Evolutionary conservation across 2,797 vertebrate genomes (phyloP).

Genomic region (Rhodeus uyekii): DNA sequence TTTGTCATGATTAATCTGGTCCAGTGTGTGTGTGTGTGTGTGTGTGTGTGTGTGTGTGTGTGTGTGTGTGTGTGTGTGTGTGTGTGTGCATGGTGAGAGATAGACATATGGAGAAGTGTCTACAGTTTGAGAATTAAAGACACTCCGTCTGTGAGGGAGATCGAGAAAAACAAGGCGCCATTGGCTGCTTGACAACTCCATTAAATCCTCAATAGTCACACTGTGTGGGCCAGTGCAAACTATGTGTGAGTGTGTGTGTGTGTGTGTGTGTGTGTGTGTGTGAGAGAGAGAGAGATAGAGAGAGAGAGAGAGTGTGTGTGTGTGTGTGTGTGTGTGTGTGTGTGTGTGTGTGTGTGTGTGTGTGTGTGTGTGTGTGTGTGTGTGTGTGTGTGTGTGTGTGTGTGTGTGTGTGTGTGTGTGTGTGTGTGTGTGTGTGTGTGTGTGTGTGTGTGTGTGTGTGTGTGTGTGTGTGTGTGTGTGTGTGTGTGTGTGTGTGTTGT

Average conservation of each 20-base stretch:
- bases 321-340: background rate
- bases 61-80: slow-evolving; percentile 19
- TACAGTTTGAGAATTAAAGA: slow-evolving; percentile 58
- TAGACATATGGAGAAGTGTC: slow-evolving; percentile 57
- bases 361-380: no score
- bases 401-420: background rate
- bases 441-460: background rate
- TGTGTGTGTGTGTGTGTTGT: no score
- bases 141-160: slow-evolving; percentile 56
- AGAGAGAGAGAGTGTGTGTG: no score
- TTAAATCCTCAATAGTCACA: slow-evolving; percentile 42
- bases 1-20: slow-evolving; percentile 51
- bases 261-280: slow-evolving; percentile 23
- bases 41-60: slow-evolving; percentile 27
- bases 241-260: slow-evolving; percentile 22
- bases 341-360: slow-evolving; percentile 14
- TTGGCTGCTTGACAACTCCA: slow-evolving; percentile 54
- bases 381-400: background rate
- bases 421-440: background rate
- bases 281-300: no score
- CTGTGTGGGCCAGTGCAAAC: slow-evolving; percentile 34
- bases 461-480: background rate
- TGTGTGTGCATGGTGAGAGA: slow-evolving; percentile 37
- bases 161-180: slow-evolving; percentile 39
- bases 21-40: slow-evolving; percentile 20